These are phyloP conservation scores for Volucella inanis DNA, from an alignment of 2,888 invertebrate species.

Conservation along the genomic window DNA sequence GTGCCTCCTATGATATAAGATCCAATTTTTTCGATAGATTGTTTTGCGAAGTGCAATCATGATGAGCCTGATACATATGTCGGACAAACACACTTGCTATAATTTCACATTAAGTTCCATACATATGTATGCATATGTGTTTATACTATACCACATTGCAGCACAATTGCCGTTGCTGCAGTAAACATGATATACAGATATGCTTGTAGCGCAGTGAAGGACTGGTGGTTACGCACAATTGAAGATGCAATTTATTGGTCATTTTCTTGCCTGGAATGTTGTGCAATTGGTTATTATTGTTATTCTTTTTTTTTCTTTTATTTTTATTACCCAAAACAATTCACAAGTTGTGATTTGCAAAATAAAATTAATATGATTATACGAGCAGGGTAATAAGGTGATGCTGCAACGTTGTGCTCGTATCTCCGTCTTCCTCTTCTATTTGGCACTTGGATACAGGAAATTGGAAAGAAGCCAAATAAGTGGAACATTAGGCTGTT, in stretches of 20 bases:
- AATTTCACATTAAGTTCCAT: conserved; percentile 19
- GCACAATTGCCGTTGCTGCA: conserved; percentile 16
- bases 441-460: conserved; percentile 48
- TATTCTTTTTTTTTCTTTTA: not conserved
- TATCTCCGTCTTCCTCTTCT: conserved; percentile 28
- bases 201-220: not conserved
- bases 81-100: conserved; percentile 3
- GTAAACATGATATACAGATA: conserved; percentile 36
- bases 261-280: conserved; percentile 27
- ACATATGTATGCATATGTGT: not conserved
- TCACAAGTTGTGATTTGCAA: conserved; percentile 15
- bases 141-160: not conserved
- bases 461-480: conserved; percentile 64
- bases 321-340: conserved; percentile 22
- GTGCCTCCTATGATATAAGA: conserved; percentile 62
- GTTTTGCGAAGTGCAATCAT: conserved; percentile 37
- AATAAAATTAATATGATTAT: conserved; percentile 34
- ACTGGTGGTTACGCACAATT: conserved; percentile 68
- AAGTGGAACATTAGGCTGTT: conserved; percentile 53
- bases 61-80: conserved; percentile 36
- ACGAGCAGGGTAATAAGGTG: conserved; percentile 14
- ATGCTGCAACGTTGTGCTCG: conserved; percentile 42
- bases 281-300: conserved; percentile 26
- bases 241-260: conserved; percentile 60
- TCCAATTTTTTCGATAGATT: conserved; percentile 67